Evolutionary conservation across 2,113 vertebrate species (phyloP), one percentile per base, ranked within the genome.

Genomic region (Brachyistius frenatus): DNA sequence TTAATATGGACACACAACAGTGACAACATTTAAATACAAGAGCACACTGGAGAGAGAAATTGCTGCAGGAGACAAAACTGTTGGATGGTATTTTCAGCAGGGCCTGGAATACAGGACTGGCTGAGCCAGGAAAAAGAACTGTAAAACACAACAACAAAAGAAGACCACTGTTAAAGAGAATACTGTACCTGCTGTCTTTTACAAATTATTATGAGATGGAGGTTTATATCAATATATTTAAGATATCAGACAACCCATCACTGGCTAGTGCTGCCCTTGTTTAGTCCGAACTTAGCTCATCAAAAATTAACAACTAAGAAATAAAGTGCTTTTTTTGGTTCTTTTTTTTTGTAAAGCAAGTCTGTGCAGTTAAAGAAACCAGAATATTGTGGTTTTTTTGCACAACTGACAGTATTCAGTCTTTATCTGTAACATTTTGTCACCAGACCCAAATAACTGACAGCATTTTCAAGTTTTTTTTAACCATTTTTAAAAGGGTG

Each of bases 61-160:
- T 82, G 96, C 97, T 98, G 97, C 96, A 98, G 97, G 96, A 97
- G 96, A 97, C 93, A 95, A 99, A 98, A 98, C 96, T 96, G 97
- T 97, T 97, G 97, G 97, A 96, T 98, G 97, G 98, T 96, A 97
- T 98, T 98, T 98, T 99, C 98, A 97, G 96, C 98, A 96, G 97
- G 97, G 97, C 96, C 98, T 98, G 97, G 98, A 97, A 96, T 96
- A 99, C 97, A 98, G 97, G 97, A 96, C 97, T 99, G 98, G 96
- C 97, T 98, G 98, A 98, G 97, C 98, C 98, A 99, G 97, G 98
- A 97, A 98, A 98, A 99, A 99, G 96, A 99, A 99, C 98, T 99
- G 98, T 98, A 99, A 99, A 99, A 99, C 97, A 99, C 98, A 99
- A 99, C 96, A 98, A 99, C 97, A 99, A 98, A 97, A 99, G 85